These are phyloP conservation scores for Crocallis elinguaria DNA, from an alignment of 2,888 invertebrate species.

Conservation along the genomic window DNA sequence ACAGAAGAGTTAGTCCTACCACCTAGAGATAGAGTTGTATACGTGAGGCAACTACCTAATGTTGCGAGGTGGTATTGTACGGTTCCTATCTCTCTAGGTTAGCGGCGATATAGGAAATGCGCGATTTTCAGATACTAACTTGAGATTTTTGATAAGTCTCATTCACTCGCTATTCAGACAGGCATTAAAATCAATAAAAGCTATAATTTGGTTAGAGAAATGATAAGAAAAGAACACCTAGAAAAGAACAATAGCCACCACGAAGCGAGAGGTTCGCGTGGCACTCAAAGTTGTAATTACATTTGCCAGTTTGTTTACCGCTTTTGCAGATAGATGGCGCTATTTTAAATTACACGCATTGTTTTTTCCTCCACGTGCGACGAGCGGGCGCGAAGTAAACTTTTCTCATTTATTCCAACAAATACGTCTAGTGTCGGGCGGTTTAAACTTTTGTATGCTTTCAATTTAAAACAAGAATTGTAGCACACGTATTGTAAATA, in stretches of 20 bases:
- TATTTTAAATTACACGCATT: conserved; percentile 49
- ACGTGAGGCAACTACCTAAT: too few species aligned
- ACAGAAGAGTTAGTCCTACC: too few species aligned
- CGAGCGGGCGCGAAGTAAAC: conserved; percentile 37
- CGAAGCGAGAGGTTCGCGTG: conserved; percentile 51
- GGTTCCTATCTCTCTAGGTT: too few species aligned
- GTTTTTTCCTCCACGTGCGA: conserved; percentile 44
- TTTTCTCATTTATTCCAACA: conserved; percentile 62
- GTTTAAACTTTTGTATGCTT: conserved; percentile 40
- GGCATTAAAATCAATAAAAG: too few species aligned
- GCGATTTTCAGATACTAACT: too few species aligned
- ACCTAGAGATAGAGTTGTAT: too few species aligned
- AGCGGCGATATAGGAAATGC: too few species aligned
- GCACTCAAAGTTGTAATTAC: conserved; percentile 52
- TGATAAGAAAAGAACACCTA: not conserved
- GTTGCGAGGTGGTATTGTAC: not conserved
- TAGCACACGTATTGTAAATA: conserved; percentile 33
- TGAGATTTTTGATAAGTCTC: too few species aligned
- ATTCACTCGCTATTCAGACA: too few species aligned
- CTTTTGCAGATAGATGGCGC: conserved; percentile 50
- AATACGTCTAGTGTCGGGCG: conserved; percentile 50
- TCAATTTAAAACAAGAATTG: conserved; percentile 39
- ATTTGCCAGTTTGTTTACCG: conserved; percentile 47
- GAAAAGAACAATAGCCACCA: conserved; percentile 18
- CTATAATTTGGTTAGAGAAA: not conserved